A percentile compares a stretch with the other conserved stretches of the same genome.
These are phyloP conservation scores for Branchinecta lynchi DNA, from an alignment of 1,140 invertebrate species.

Conservation along the genomic window DNA sequence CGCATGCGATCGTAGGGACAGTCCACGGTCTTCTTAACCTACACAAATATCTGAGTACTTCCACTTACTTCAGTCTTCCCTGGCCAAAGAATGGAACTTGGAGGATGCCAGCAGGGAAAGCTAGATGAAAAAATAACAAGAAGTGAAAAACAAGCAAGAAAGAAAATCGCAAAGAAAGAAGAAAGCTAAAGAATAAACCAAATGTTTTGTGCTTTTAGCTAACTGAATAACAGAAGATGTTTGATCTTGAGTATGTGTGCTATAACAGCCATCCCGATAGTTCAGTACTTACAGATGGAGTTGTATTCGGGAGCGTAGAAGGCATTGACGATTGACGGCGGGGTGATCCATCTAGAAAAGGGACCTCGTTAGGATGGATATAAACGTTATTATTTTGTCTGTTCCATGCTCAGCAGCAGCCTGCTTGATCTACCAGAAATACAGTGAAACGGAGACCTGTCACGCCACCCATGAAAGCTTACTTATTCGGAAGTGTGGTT, in stretches of 20 bases:
- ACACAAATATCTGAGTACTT: not conserved
- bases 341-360: slow-evolving; percentile 28
- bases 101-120: slow-evolving; percentile 2
- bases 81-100: not conserved
- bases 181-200: too few relatives aligned
- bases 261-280: too few relatives aligned
- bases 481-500: too few relatives aligned
- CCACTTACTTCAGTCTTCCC: not conserved
- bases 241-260: too few relatives aligned
- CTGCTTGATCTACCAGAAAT: too few relatives aligned
- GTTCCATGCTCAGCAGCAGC: too few relatives aligned
- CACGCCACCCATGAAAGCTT: too few relatives aligned
- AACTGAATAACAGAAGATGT: too few relatives aligned
- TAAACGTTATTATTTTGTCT: too few relatives aligned
- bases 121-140: not conserved
- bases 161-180: not conserved
- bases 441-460: too few relatives aligned
- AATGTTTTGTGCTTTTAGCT: too few relatives aligned
- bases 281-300: slow-evolving; percentile 35
- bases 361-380: too few relatives aligned
- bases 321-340: slow-evolving; percentile 38
- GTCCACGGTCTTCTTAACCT: not conserved
- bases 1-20: not conserved
- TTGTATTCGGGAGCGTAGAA: slow-evolving; percentile 38
- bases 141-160: not conserved